These are phyloP conservation scores for Sparidentex hasta DNA, from an alignment of 2,797 vertebrate genomes.

Conservation along the genomic window DNA sequence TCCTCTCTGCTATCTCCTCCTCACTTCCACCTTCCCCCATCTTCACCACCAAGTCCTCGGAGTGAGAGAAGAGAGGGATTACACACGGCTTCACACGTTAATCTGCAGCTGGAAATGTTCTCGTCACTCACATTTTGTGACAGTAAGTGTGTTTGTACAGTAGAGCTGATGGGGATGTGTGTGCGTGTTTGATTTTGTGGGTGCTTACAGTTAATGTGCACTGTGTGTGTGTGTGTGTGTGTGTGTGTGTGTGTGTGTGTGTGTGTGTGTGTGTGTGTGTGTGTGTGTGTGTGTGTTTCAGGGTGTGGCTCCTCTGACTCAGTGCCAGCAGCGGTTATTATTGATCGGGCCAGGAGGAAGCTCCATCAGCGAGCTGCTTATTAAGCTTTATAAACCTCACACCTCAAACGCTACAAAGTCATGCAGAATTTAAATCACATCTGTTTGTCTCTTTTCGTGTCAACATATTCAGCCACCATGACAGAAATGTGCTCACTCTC, in stretches of 20 bases:
- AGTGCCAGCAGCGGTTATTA: constrained; percentile 61
- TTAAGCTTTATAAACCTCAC: constrained; percentile 62
- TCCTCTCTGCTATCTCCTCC: constrained; percentile 45
- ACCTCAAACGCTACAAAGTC: constrained; percentile 43
- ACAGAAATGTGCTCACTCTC: not conserved
- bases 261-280: constrained; percentile 14
- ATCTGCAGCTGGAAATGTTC: constrained; percentile 49
- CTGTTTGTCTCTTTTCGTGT: constrained; percentile 19
- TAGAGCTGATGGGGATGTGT: constrained; percentile 18
- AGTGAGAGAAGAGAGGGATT: constrained; percentile 57
- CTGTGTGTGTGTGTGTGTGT: constrained; percentile 11
- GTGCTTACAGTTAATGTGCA: constrained; percentile 27
- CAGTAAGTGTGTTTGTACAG: constrained; percentile 23
- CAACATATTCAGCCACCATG: not conserved
- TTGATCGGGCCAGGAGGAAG: constrained; percentile 65
- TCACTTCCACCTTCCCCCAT: constrained; percentile 38
- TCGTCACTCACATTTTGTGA: constrained; percentile 33
- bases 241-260: constrained; percentile 4
- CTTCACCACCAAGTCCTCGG: constrained; percentile 33
- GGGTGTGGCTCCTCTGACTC: constrained; percentile 59
- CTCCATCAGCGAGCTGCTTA: constrained; percentile 53
- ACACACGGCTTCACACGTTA: constrained; percentile 46
- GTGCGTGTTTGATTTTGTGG: constrained; percentile 24
- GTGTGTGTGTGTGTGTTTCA: constrained; percentile 28
- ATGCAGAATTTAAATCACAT: constrained; percentile 33